Percentiles rank a stretch among this genome's conserved stretches.
phyloP scores from a whole-genome alignment of 2,888 invertebrate genomes.

The Lasius platythorax region DNA sequence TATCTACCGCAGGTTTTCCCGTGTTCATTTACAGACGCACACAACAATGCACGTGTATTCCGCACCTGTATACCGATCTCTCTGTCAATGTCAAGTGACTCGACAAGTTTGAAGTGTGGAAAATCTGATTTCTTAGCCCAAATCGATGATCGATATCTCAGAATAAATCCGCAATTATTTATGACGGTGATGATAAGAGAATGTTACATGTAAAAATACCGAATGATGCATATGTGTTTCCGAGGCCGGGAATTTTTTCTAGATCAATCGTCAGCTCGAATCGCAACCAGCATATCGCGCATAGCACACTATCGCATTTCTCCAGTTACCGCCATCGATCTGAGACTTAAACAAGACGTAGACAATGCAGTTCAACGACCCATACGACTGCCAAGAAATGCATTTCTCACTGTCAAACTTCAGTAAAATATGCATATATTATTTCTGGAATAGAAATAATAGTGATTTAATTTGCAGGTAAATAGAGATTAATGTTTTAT shows the following conservation, averaged over 20 bases:
- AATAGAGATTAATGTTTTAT: background rate
- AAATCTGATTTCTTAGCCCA: background rate
- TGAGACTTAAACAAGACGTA: background rate
- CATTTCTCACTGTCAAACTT: background rate
- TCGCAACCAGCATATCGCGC: conserved; percentile 3
- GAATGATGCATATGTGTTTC: background rate
- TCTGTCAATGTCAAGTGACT: background rate
- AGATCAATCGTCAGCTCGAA: conserved; percentile 31
- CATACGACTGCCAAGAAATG: background rate
- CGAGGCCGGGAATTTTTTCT: conserved; percentile 9
- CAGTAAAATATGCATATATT: background rate
- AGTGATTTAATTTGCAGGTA: background rate
- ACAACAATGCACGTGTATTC: background rate
- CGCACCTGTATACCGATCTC: background rate
- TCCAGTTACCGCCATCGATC: conserved; percentile 30
- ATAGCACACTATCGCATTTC: background rate
- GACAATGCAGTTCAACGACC: conserved; percentile 45
- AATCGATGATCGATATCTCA: background rate
- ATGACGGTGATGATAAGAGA: background rate
- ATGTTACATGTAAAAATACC: background rate
- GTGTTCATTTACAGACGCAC: background rate
- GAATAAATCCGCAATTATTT: background rate
- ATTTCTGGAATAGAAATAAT: background rate
- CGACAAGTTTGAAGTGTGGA: background rate
- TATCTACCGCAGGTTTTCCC: conserved; percentile 12